Conservation (phyloP, 2,888 invertebrate species). For the Oithona nana region DNA sequence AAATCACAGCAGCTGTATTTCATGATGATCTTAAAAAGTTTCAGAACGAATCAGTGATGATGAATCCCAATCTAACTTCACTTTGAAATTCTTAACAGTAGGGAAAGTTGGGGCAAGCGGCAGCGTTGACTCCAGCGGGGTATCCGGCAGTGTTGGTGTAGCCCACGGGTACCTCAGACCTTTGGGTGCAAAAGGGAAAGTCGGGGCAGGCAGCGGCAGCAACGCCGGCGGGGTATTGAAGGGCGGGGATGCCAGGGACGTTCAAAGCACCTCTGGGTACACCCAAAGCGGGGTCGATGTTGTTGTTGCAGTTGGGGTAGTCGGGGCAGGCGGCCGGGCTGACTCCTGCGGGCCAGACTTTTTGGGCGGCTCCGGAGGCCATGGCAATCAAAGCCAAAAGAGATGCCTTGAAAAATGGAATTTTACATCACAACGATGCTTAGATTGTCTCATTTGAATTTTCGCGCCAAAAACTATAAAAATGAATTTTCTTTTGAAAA, state of each 20-base stretch:
- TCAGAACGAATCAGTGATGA: too few species aligned
- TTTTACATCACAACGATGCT: too few species aligned
- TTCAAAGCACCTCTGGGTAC: neutral
- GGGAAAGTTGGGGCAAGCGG: slow-evolving; percentile 17
- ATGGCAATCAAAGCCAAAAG: neutral
- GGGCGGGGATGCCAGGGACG: neutral
- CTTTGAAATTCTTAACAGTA: slow-evolving; percentile 3
- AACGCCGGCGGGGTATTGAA: slow-evolving; percentile 14
- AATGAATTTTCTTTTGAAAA: too few species aligned
- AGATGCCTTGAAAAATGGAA: neutral
- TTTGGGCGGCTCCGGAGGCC: neutral
- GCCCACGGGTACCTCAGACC: neutral
- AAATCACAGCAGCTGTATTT: too few species aligned
- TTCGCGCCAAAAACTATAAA: too few species aligned
- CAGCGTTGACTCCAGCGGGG: slow-evolving; percentile 14
- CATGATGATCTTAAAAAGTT: too few species aligned
- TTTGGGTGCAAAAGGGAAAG: slow-evolving; percentile 7
- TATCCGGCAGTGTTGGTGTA: neutral
- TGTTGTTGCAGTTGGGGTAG: slow-evolving; percentile 12
- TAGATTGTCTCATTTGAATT: too few species aligned
- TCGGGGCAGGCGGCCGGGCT: slow-evolving; percentile 15
- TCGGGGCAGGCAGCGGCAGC: slow-evolving; percentile 13
- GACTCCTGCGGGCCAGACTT: slow-evolving; percentile 13
- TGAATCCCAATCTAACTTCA: neutral
- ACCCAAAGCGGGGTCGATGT: neutral